Conservation (phyloP, 1,140 invertebrate species). For the Drosophila yakuba region DNA sequence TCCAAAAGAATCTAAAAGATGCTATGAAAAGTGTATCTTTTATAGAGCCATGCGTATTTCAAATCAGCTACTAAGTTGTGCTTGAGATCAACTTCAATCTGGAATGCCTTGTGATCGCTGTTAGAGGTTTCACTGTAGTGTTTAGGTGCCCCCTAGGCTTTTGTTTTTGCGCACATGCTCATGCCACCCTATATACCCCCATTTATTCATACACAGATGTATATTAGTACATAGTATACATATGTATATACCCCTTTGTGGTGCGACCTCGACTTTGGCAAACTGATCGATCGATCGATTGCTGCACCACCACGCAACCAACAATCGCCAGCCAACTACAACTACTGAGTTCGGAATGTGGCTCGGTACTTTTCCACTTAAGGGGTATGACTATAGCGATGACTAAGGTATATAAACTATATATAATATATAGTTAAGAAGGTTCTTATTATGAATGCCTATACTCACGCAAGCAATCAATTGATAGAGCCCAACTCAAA, state of each 20-base stretch:
- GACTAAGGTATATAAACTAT: not conserved
- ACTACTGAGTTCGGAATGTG: slow-evolving; percentile 21
- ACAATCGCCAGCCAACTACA: slow-evolving; percentile 13
- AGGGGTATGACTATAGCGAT: slow-evolving; percentile 20
- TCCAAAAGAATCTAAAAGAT: too few species aligned
- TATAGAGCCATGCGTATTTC: too few species aligned
- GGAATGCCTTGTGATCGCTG: too few species aligned
- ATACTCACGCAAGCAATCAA: not conserved
- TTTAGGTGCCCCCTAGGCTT: slow-evolving; percentile 12
- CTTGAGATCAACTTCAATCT: not conserved
- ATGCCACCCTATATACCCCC: slow-evolving; percentile 15
- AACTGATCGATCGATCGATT: slow-evolving; percentile 58
- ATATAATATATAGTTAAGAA: not conserved
- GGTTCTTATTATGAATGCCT: not conserved
- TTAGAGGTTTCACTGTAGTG: not conserved
- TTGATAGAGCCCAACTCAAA: not conserved
- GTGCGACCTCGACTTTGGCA: slow-evolving; percentile 66
- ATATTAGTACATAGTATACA: too few species aligned
- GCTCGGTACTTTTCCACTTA: slow-evolving; percentile 27
- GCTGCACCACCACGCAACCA: slow-evolving; percentile 33
- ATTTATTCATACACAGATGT: slow-evolving; percentile 2
- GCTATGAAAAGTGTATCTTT: too few species aligned
- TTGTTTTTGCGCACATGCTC: slow-evolving; percentile 42
- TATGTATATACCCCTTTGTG: slow-evolving; percentile 9
- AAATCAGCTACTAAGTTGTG: too few species aligned